Percentiles rank a stretch among this genome's conserved stretches.
Evolutionary conservation across 2,113 vertebrate species (phyloP).

Genomic region (Seriola quinqueradiata): DNA sequence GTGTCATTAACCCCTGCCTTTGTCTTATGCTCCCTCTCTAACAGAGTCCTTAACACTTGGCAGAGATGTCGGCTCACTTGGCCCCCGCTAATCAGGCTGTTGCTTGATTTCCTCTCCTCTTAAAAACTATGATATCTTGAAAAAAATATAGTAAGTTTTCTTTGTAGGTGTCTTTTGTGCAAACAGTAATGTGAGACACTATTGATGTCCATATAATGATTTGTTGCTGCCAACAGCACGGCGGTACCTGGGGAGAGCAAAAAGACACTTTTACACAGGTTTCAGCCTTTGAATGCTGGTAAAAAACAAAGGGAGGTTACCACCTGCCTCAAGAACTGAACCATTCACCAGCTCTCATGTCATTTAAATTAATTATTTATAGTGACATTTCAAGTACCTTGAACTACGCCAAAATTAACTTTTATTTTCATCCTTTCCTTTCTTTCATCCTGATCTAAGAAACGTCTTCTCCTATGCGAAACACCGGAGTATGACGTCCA

Average conservation of each 20-base stretch:
- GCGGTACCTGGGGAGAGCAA: constrained; percentile 19
- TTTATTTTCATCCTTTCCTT: not conserved
- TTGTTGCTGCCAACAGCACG: constrained; percentile 26
- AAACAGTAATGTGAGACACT: not conserved
- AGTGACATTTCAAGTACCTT: constrained; percentile 27
- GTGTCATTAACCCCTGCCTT: constrained; percentile 57
- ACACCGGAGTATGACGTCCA: not conserved
- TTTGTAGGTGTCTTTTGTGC: not conserved
- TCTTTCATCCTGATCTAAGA: not conserved
- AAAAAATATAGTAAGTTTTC: not conserved
- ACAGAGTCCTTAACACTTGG: constrained; percentile 11
- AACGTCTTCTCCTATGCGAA: not conserved
- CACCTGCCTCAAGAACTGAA: constrained; percentile 17
- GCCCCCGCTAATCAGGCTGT: not conserved
- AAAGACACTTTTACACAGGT: constrained; percentile 21
- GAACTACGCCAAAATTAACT: constrained; percentile 33
- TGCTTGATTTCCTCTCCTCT: constrained; percentile 8
- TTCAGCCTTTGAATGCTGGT: constrained; percentile 9
- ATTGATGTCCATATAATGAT: constrained; percentile 35
- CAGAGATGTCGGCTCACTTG: not conserved
- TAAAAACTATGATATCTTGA: not conserved
- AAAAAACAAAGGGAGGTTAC: constrained; percentile 12
- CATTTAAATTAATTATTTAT: constrained; percentile 53
- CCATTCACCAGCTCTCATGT: constrained; percentile 6
- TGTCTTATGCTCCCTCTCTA: constrained; percentile 4